phyloP scores from a whole-genome alignment of 2,113 vertebrate species.

The Anhinga rufa region DNA sequence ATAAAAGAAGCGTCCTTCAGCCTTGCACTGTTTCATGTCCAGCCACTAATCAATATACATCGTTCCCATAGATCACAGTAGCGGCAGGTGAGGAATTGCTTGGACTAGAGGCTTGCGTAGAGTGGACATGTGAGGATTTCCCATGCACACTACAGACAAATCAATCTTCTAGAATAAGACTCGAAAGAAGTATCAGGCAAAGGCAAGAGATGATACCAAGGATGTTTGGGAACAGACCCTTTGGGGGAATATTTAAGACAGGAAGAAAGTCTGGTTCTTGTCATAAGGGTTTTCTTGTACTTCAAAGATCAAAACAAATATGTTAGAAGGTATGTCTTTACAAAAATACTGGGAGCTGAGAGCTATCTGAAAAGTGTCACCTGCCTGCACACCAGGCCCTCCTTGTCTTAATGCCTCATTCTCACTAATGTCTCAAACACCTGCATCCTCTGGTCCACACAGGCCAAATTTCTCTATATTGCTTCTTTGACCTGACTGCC shows the following conservation, averaged over 20 bases:
- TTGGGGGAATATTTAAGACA: not conserved
- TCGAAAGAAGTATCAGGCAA: not conserved
- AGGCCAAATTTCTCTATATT: not conserved
- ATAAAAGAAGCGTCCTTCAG: slow-evolving; percentile 58
- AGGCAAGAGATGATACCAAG: not conserved
- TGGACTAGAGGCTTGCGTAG: not conserved
- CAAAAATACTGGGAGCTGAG: not conserved
- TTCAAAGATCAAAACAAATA: not conserved
- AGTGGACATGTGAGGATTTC: slow-evolving; percentile 45
- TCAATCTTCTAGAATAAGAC: slow-evolving; percentile 39
- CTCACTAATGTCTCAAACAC: not conserved
- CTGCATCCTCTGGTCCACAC: not conserved
- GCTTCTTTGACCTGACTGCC: not conserved
- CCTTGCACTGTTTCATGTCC: slow-evolving; percentile 51
- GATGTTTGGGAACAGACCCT: not conserved
- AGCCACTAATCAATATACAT: slow-evolving; percentile 63
- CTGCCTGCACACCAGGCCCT: not conserved
- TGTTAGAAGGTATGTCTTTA: not conserved
- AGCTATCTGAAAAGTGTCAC: not conserved
- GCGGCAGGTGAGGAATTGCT: slow-evolving; percentile 39
- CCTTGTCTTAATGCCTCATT: not conserved
- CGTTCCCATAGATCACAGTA: slow-evolving; percentile 54
- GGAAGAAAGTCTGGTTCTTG: not conserved
- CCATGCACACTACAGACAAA: not conserved
- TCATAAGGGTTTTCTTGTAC: not conserved